These are phyloP conservation scores for Lates japonicus DNA, from an alignment of 2,797 vertebrate species.

Conservation along the genomic window DNA sequence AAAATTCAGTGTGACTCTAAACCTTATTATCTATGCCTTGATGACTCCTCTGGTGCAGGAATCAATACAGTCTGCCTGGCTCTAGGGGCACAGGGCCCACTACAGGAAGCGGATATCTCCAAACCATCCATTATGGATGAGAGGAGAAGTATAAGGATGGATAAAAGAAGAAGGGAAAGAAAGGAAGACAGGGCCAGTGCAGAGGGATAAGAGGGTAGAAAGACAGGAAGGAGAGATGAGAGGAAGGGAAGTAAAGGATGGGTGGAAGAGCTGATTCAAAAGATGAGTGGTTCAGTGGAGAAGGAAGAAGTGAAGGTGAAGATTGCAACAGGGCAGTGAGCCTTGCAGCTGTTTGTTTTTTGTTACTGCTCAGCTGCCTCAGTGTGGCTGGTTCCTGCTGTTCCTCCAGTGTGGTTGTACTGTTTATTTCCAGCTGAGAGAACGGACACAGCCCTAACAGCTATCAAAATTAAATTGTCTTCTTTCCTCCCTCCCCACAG, in stretches of 20 bases:
- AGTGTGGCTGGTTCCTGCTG: slow-evolving; percentile 22
- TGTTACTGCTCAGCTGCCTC: slow-evolving; percentile 16
- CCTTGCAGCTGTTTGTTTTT: slow-evolving; percentile 30
- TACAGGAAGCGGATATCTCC: slow-evolving; percentile 70
- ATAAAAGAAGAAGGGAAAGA: slow-evolving; percentile 19
- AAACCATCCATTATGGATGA: slow-evolving; percentile 77
- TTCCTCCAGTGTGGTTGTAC: slow-evolving; percentile 16
- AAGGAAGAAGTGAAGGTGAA: slow-evolving; percentile 20
- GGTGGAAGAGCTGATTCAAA: slow-evolving; percentile 16
- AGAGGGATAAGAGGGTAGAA: slow-evolving; percentile 8
- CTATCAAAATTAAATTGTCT: slow-evolving; percentile 38
- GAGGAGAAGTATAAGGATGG: slow-evolving; percentile 32
- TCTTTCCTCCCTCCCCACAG: slow-evolving; percentile 14
- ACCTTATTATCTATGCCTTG: slow-evolving; percentile 75
- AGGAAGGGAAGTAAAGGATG: slow-evolving; percentile 20
- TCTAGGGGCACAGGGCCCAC: slow-evolving; percentile 55
- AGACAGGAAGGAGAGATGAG: slow-evolving; percentile 17
- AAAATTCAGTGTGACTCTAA: slow-evolving; percentile 63
- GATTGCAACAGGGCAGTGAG: slow-evolving; percentile 26
- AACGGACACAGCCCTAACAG: slow-evolving; percentile 21
- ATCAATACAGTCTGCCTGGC: slow-evolving; percentile 74
- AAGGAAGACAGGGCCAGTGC: background rate
- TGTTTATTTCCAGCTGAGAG: slow-evolving; percentile 56
- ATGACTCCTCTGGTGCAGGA: slow-evolving; percentile 63
- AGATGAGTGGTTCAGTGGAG: slow-evolving; percentile 16